These are phyloP conservation scores for Aldabrachelys gigantea DNA, from an alignment of 2,113 vertebrate species.

Conservation along the genomic window DNA sequence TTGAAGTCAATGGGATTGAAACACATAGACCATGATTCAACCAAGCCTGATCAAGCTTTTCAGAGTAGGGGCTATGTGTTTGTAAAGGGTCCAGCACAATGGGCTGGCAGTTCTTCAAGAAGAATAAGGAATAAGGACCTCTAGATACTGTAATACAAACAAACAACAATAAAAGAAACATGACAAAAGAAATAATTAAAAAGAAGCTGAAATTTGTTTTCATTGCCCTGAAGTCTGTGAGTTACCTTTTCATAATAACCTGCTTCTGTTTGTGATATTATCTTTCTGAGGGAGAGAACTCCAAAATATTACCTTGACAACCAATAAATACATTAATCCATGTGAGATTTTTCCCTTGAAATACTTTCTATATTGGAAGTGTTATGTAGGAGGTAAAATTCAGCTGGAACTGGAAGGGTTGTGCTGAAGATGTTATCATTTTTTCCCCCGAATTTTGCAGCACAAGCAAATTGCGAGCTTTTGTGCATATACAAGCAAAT, in stretches of 20 bases:
- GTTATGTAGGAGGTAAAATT: constrained; percentile 71
- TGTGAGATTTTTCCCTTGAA: constrained; percentile 71
- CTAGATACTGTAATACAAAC: not conserved
- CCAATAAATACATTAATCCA: constrained; percentile 70
- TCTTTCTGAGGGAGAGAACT: constrained; percentile 63
- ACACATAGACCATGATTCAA: not conserved
- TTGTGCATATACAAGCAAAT: constrained; percentile 2
- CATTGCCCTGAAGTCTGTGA: not conserved
- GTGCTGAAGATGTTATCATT: constrained; percentile 40
- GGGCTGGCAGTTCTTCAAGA: not conserved
- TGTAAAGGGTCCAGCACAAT: not conserved
- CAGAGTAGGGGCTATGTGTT: not conserved
- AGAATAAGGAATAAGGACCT: not conserved
- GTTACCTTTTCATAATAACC: constrained; percentile 23
- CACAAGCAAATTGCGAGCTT: constrained; percentile 6
- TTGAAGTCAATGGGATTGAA: not conserved
- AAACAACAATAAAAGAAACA: not conserved
- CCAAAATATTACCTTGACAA: constrained; percentile 73
- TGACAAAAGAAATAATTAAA: constrained; percentile 2
- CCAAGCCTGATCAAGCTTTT: not conserved
- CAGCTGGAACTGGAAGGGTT: constrained; percentile 59
- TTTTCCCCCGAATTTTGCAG: constrained; percentile 47
- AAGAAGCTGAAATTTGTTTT: not conserved
- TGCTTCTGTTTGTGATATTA: constrained; percentile 58
- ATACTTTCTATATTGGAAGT: constrained; percentile 71